These are phyloP conservation scores for Acanthoscelides obtectus DNA, from an alignment of 2,888 invertebrate genomes.

Conservation along the genomic window DNA sequence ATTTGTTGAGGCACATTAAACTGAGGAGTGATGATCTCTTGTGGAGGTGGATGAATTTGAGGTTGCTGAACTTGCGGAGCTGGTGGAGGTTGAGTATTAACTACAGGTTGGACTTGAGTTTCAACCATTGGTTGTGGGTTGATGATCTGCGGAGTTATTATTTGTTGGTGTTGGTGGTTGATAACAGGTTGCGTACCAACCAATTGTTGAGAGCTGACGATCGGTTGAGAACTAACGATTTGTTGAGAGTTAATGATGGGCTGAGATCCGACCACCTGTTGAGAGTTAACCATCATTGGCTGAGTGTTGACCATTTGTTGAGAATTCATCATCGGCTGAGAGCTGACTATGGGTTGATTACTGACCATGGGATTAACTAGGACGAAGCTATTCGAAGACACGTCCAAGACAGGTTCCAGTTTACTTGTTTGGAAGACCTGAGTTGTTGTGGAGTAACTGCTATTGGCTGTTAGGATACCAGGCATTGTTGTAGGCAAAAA, in stretches of 20 bases:
- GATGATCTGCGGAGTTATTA: slow-evolving; percentile 9
- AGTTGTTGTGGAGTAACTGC: slow-evolving; percentile 80
- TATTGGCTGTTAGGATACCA: slow-evolving; percentile 73
- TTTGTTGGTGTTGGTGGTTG: slow-evolving; percentile 9
- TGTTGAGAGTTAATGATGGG: slow-evolving; percentile 17
- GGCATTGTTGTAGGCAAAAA: slow-evolving; percentile 78
- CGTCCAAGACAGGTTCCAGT: slow-evolving; percentile 75
- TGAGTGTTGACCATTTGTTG: slow-evolving; percentile 20
- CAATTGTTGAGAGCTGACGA: slow-evolving; percentile 7
- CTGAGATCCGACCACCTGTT: slow-evolving; percentile 14
- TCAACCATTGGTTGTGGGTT: slow-evolving; percentile 12
- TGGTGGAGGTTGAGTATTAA: slow-evolving; percentile 7
- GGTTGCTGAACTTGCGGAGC: slow-evolving; percentile 2
- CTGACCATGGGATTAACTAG: slow-evolving; percentile 52
- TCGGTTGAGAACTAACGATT: slow-evolving; percentile 8
- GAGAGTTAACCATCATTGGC: slow-evolving; percentile 18
- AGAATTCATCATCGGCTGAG: slow-evolving; percentile 17
- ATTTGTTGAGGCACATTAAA: background rate
- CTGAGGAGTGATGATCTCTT: slow-evolving; percentile 2
- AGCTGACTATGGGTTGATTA: slow-evolving; percentile 17
- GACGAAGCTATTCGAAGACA: slow-evolving; percentile 64
- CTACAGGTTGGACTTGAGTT: slow-evolving; percentile 7
- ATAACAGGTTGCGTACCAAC: slow-evolving; percentile 13
- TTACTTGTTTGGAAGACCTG: slow-evolving; percentile 83
- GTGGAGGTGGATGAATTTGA: slow-evolving; percentile 9